Evolutionary conservation across 30 jellyfish, hydroid and myxozoan genomes (phyloP).

Genomic region (Turritopsis dohrnii): DNA sequence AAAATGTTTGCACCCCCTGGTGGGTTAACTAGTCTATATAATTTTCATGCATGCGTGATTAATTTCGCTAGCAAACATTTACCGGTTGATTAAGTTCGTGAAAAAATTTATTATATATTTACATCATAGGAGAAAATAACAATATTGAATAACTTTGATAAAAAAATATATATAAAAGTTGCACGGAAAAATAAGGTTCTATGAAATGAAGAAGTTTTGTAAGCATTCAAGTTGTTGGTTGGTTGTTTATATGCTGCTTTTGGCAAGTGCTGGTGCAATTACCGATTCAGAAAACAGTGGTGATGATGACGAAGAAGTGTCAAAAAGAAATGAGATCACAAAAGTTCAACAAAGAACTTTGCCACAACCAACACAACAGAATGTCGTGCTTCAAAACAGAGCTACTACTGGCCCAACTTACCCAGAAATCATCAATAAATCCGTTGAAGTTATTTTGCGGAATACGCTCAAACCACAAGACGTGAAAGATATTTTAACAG

Average conservation of each 20-base stretch:
- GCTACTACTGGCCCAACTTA: conserved; percentile 4
- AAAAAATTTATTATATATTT: too few relatives aligned
- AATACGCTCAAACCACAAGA: not conserved
- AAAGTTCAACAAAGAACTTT: not conserved
- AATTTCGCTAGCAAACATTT: not conserved
- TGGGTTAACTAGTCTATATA: not conserved
- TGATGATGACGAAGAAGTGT: conserved; percentile 12
- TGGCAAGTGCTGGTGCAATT: not conserved
- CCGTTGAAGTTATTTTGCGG: conserved; percentile 7
- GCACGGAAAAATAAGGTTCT: too few relatives aligned
- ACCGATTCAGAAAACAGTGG: conserved; percentile 10
- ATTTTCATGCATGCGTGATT: not conserved
- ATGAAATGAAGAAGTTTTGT: not conserved
- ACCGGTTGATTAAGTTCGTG: not conserved
- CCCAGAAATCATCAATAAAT: conserved; percentile 16
- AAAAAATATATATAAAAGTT: too few relatives aligned
- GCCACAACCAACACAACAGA: not conserved
- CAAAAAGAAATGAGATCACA: not conserved
- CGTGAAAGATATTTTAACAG: not conserved
- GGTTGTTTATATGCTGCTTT: not conserved
- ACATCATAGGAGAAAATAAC: not conserved
- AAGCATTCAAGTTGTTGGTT: not conserved
- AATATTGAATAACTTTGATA: not conserved
- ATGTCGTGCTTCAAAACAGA: not conserved
- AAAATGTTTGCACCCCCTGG: not conserved